phyloP scores from a whole-genome alignment of 1,140 invertebrate genomes.

The Leptoteleia sp. region DNA sequence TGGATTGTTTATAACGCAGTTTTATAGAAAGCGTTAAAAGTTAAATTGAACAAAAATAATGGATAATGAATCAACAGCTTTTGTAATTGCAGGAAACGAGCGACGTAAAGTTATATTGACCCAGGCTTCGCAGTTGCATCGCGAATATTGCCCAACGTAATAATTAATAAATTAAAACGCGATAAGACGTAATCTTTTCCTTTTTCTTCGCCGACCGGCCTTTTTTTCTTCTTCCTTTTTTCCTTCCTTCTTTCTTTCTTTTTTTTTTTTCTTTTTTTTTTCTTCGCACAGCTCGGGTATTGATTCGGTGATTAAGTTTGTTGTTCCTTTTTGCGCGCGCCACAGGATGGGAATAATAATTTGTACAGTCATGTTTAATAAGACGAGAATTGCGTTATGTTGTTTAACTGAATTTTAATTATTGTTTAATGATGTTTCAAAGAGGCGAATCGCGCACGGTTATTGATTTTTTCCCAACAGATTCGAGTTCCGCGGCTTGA shows the following conservation, averaged over 20 bases:
- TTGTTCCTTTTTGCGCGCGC: conserved; percentile 38
- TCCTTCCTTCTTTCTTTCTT: conserved; percentile 3
- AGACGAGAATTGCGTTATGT: conserved; percentile 59
- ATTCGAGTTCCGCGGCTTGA: conserved; percentile 38
- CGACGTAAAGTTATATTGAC: conserved; percentile 62
- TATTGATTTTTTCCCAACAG: conserved; percentile 52
- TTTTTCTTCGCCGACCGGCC: conserved; percentile 8
- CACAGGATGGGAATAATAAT: conserved; percentile 43
- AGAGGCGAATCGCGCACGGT: conserved; percentile 32
- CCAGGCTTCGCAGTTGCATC: conserved; percentile 61
- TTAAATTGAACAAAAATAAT: conserved; percentile 64
- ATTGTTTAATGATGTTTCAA: conserved; percentile 60
- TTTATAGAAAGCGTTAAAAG: conserved; percentile 60
- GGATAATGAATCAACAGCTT: conserved; percentile 61
- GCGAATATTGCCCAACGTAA: conserved; percentile 52
- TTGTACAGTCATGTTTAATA: conserved; percentile 63
- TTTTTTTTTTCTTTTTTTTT: no score
- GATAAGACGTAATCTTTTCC: conserved; percentile 36
- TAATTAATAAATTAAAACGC: conserved; percentile 59
- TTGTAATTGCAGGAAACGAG: conserved; percentile 61
- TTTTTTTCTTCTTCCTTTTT: neutral
- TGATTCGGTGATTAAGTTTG: conserved; percentile 60
- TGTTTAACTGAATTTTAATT: conserved; percentile 64
- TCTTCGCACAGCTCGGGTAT: conserved; percentile 24
- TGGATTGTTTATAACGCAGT: conserved; percentile 44